Percentiles rank a stretch among this genome's conserved stretches.
Conservation (phyloP, 2,797 vertebrate genomes). For the Argentina silus region DNA sequence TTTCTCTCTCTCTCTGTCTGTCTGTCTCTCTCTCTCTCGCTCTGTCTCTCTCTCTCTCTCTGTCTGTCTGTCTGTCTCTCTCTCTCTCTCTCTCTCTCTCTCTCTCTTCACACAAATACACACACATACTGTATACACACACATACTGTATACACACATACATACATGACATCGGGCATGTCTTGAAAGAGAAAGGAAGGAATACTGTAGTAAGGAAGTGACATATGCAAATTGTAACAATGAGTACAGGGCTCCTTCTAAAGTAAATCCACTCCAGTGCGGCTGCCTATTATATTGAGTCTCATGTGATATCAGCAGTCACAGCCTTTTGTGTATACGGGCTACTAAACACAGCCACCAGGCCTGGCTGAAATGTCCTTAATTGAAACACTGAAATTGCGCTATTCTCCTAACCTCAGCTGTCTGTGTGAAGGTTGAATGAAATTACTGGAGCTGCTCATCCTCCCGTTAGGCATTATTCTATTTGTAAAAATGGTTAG, state of each 20-base stretch:
- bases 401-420: neutral
- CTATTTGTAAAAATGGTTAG: neutral
- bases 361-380: neutral
- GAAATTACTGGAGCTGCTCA: neutral
- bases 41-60: neutral
- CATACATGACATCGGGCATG: neutral
- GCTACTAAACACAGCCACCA: neutral
- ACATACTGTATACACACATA: neutral
- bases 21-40: too few species aligned
- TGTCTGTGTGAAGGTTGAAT: conserved; percentile 1
- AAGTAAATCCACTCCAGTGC: neutral
- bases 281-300: neutral
- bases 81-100: neutral
- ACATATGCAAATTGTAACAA: neutral
- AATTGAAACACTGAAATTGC: neutral
- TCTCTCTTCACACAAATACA: neutral
- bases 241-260: neutral
- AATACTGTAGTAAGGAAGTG: neutral
- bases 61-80: too few species aligned
- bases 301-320: neutral
- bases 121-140: neutral
- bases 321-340: neutral
- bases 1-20: conserved; percentile 1
- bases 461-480: neutral
- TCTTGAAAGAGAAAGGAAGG: neutral